Evolutionary conservation across 2,113 vertebrate genomes (phyloP), one percentile per base, ranked within the genome.

Genomic region (Gnathonemus longibarbis): DNA sequence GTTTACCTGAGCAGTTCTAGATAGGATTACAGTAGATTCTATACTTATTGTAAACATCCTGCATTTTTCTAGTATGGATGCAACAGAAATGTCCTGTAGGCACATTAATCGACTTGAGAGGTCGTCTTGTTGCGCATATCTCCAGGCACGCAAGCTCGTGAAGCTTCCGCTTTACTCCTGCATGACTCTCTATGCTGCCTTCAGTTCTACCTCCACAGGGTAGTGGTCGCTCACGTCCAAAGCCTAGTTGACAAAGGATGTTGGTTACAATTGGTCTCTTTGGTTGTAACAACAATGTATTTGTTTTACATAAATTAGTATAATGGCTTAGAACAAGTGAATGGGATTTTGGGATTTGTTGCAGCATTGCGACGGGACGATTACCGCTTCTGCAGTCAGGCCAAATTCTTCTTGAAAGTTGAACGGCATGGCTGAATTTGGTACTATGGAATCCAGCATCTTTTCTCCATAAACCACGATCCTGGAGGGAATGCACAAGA

Each of bases 181-280:
- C 42, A 17, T 19, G 5, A 13, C 70, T 80, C 39, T 45, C 24
- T 53, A 83, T 2, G 31, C 5, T 10, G 3, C 88, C 27, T 90
- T 95, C 56, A 97, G 94, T 0, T 92, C 93, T 89, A 97, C 97
- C 90, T 97, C 96, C 85, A 98, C 96, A 0, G 97, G 97, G 89
- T 96, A 98, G 88, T 98, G 97, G 91, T 98, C 97, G 2, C 97
- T 98, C 83, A 98, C 94, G 7, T 94, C 93, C 84, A 96, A 91
- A 1, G 97, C 97, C 97, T 98, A 91, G 24, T 11, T 50, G 5
- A 77, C 17, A 80, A 15, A 77, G 45, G 70, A 86, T 21, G 49
- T 48, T 77, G 66, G 31, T 39, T 27, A n/a, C 8, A 48, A 85
- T 27, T 85, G 31, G 13, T 17, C 11, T 31, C 70, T n/a, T 27